Evolutionary conservation across 1,140 invertebrate genomes (phyloP).

Genomic region (Leptinotarsa texana): DNA sequence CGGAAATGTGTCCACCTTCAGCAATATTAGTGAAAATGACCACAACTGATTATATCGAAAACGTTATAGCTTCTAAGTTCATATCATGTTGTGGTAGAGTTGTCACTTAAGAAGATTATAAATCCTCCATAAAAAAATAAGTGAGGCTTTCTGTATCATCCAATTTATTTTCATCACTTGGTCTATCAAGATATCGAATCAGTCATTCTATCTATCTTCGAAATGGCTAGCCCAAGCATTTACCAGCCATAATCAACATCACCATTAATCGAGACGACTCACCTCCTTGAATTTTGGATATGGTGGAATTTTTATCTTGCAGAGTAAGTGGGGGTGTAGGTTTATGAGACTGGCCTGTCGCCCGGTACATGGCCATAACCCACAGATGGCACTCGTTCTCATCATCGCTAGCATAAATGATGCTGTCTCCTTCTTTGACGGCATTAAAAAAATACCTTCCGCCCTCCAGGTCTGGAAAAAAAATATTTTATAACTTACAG

Average conservation of each 20-base stretch:
- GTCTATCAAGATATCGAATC: too few species aligned
- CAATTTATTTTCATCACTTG: too few species aligned
- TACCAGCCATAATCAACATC: neutral
- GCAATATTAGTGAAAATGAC: too few species aligned
- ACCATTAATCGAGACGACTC: neutral
- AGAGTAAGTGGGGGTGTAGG: slow-evolving; percentile 89
- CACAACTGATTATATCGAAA: too few species aligned
- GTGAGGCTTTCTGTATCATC: too few species aligned
- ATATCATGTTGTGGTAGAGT: too few species aligned
- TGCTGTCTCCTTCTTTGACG: slow-evolving; percentile 96
- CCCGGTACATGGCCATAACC: slow-evolving; percentile 98
- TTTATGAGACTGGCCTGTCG: slow-evolving; percentile 98
- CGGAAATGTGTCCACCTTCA: too few species aligned
- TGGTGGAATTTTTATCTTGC: slow-evolving; percentile 82
- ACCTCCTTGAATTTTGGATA: slow-evolving; percentile 89
- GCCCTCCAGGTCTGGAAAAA: slow-evolving; percentile 75
- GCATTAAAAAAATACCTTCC: slow-evolving; percentile 97
- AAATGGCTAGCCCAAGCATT: neutral
- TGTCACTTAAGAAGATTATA: too few species aligned
- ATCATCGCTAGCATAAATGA: slow-evolving; percentile 96
- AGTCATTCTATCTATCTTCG: too few species aligned
- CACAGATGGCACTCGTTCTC: slow-evolving; percentile 98
- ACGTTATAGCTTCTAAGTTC: too few species aligned
- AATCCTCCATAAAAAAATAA: too few species aligned
- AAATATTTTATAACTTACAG: slow-evolving; percentile 24